Evolutionary conservation across 37 sponge, comb jelly and placozoan genomes (phyloP), one percentile per base, ranked within the genome.

Genomic region (Axinella damicornis): DNA sequence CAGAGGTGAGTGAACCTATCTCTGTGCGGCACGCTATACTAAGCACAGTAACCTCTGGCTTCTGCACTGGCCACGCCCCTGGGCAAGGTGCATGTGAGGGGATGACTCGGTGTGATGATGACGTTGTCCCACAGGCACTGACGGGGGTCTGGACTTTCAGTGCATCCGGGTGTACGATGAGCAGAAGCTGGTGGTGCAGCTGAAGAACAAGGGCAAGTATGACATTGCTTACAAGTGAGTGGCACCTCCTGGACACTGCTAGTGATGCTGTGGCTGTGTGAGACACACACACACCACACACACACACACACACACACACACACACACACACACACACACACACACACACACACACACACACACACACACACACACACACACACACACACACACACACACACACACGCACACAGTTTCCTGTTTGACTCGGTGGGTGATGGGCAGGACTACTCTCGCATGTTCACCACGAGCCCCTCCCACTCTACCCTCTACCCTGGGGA

Each of bases 121-220:
- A n/a, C n/a, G n/a, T n/a, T 57, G 28, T 69, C 16, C 21, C 38
- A 27, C 65, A 87, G 92, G 97, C 9, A 61, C 95, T 36, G 99
- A 99, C 53, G 96, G 98, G 20, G 96, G 94, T 17, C 83, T 98
- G 31, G 98, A 98, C 72, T 99, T 99, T 73, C 91, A 88, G 78
- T 83, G 87, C 69, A 25, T 94, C 38, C 74, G 84, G 28, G 95
- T 93, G 32, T 88, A 76, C 58, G 97, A 96, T 35, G 99, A 99
- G 53, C 68, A 78, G 0, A 99, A 93, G 73, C 92, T 90, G 62
- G 71, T 73, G 31, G 79, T 94, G 24, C 88, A 88, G 40, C 66
- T 99, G 52, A 94, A 96, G 87, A 99, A 96, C 83, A 96, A 85
- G 70, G 97, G 97, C 24, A 93, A 92, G 83, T 99, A 99, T 67